Conservation (phyloP, 2,113 vertebrate genomes). For the Manacus vitellinus region DNA sequence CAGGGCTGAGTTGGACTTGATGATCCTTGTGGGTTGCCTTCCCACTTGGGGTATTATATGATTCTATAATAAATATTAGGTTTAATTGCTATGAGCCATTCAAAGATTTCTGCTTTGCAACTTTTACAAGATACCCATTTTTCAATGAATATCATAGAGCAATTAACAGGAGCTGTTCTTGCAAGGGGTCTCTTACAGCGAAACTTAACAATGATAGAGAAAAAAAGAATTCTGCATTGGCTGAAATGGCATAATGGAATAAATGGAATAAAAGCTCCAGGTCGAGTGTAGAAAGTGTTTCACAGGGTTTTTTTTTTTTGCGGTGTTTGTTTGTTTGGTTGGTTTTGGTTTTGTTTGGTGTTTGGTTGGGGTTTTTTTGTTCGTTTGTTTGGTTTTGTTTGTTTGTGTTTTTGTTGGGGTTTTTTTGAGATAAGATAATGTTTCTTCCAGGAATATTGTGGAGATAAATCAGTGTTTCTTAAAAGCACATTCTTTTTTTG, state of each 20-base stretch:
- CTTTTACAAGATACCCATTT: not conserved
- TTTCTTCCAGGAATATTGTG: not conserved
- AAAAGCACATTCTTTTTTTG: not conserved
- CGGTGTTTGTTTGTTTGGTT: too few species aligned
- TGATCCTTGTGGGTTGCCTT: not conserved
- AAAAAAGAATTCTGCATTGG: not conserved
- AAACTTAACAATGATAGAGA: not conserved
- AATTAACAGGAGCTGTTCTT: not conserved
- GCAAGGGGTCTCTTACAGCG: not conserved
- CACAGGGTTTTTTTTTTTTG: too few species aligned
- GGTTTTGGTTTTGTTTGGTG: too few species aligned
- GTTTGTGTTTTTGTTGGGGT: not conserved
- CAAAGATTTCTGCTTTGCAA: not conserved
- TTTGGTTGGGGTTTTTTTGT: too few species aligned
- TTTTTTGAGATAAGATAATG: not conserved
- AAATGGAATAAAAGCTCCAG: not conserved
- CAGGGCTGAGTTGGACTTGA: not conserved
- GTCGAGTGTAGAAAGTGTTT: not conserved
- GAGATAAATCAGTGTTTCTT: not conserved
- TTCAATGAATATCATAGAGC: not conserved
- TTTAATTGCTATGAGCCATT: not conserved
- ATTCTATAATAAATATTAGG: not conserved
- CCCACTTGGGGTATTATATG: not conserved
- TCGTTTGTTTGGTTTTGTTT: too few species aligned
- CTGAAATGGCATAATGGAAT: not conserved